phyloP scores from a whole-genome alignment of 2,113 vertebrate genomes.

The Epinephelus fuscoguttatus region DNA sequence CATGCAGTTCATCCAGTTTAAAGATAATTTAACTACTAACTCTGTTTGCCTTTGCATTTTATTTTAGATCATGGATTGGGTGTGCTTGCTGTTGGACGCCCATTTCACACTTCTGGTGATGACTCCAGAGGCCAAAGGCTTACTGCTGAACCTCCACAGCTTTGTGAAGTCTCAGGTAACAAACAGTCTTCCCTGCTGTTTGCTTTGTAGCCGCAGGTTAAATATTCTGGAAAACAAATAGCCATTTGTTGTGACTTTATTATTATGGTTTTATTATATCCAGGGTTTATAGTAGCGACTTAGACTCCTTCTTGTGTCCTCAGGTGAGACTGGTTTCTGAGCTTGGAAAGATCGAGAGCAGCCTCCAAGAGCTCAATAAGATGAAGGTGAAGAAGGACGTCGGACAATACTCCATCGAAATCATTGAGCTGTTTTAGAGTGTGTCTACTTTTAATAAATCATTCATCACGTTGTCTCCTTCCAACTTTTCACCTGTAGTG shows the following conservation, averaged over 20 bases:
- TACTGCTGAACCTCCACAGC: slow-evolving; percentile 89
- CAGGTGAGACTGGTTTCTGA: slow-evolving; percentile 93
- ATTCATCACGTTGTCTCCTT: slow-evolving; percentile 20
- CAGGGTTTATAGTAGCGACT: neutral
- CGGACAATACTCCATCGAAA: slow-evolving; percentile 93
- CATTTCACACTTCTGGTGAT: slow-evolving; percentile 95
- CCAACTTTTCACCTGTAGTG: slow-evolving; percentile 15
- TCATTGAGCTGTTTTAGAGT: slow-evolving; percentile 92
- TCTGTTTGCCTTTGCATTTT: slow-evolving; percentile 24
- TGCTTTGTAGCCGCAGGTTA: neutral
- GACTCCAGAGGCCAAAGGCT: slow-evolving; percentile 90
- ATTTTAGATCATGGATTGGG: slow-evolving; percentile 94
- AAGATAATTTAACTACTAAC: neutral
- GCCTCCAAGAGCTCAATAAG: slow-evolving; percentile 88
- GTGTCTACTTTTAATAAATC: slow-evolving; percentile 73
- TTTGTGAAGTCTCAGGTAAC: slow-evolving; percentile 93
- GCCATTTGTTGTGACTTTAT: neutral
- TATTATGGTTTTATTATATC: neutral
- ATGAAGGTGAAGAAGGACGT: slow-evolving; percentile 81
- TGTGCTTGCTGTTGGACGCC: slow-evolving; percentile 93
- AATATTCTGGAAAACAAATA: neutral
- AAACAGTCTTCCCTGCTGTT: neutral
- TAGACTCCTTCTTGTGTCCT: slow-evolving; percentile 10
- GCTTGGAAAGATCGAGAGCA: slow-evolving; percentile 94
- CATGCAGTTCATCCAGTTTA: neutral